Evolutionary conservation across 2,888 invertebrate genomes (phyloP).

Genomic region (Anthrax anthrax): DNA sequence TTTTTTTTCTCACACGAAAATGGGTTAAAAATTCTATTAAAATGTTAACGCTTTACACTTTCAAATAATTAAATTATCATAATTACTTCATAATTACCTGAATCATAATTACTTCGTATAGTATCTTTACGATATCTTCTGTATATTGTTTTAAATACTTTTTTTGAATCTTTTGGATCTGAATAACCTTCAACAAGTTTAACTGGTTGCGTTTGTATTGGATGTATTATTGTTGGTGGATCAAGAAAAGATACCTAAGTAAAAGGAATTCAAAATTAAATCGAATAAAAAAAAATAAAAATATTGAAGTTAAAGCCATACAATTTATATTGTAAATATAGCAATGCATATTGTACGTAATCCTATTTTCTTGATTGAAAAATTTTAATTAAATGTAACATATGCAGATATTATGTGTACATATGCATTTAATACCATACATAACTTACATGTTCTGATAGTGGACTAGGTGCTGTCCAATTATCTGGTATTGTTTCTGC

Average conservation of each 20-base stretch:
- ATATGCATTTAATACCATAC: conserved; percentile 1
- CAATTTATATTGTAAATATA: too few relatives aligned
- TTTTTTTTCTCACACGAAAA: too few relatives aligned
- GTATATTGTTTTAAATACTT: conserved; percentile 12
- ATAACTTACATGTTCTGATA: conserved; percentile 33
- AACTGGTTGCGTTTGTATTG: conserved; percentile 13
- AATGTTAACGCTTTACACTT: too few relatives aligned
- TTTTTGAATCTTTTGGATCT: conserved; percentile 33
- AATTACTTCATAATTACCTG: conserved; percentile 25
- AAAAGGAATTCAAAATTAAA: not conserved
- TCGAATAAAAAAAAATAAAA: not conserved
- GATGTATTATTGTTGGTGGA: conserved; percentile 13
- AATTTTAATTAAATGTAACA: too few relatives aligned
- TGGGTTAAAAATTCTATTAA: too few relatives aligned
- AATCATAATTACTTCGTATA: conserved; percentile 29
- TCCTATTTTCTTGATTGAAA: too few relatives aligned
- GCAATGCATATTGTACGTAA: too few relatives aligned
- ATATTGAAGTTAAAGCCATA: not conserved
- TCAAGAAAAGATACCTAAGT: conserved; percentile 19
- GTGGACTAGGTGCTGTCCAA: conserved; percentile 32
- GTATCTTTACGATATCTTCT: conserved; percentile 14
- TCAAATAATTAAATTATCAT: too few relatives aligned
- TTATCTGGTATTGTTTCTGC: conserved; percentile 41
- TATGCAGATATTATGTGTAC: too few relatives aligned
- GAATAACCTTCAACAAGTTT: conserved; percentile 34